Percentiles rank a stretch among this genome's conserved stretches.
Evolutionary conservation across 2,797 vertebrate species (phyloP).

Genomic region (Gymnocypris eckloni): DNA sequence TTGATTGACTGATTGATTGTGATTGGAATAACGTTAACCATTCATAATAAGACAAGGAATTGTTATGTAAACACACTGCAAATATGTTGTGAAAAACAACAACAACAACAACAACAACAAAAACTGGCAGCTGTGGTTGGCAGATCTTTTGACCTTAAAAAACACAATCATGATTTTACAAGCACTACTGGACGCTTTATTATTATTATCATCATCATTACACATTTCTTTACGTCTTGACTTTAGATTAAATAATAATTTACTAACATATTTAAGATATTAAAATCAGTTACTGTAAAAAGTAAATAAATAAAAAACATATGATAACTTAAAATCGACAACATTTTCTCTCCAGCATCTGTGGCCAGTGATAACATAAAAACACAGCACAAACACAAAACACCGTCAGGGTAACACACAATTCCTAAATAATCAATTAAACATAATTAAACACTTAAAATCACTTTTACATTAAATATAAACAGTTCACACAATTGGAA

Average conservation of each 20-base stretch:
- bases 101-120: too few species aligned
- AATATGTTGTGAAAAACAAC: background rate
- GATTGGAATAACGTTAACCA: background rate
- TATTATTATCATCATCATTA: too few species aligned
- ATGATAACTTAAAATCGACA: too few species aligned
- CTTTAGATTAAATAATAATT: too few species aligned
- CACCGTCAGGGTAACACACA: background rate
- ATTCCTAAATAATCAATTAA: background rate
- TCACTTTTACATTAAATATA: background rate
- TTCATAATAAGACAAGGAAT: background rate
- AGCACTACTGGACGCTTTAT: background rate
- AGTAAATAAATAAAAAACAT: too few species aligned
- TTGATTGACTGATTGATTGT: background rate
- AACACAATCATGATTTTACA: background rate
- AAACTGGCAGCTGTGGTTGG: background rate
- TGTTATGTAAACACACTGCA: too few species aligned
- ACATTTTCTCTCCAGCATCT: too few species aligned
- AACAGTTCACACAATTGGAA: background rate
- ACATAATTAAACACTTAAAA: background rate
- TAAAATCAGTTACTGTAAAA: background rate
- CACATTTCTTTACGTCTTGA: too few species aligned
- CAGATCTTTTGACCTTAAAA: background rate
- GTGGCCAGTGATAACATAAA: too few species aligned
- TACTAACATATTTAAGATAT: background rate
- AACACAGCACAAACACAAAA: background rate